Base-by-base conservation (phyloP, 2,113 vertebrate genomes). In the Sorex fumeus region DNA sequence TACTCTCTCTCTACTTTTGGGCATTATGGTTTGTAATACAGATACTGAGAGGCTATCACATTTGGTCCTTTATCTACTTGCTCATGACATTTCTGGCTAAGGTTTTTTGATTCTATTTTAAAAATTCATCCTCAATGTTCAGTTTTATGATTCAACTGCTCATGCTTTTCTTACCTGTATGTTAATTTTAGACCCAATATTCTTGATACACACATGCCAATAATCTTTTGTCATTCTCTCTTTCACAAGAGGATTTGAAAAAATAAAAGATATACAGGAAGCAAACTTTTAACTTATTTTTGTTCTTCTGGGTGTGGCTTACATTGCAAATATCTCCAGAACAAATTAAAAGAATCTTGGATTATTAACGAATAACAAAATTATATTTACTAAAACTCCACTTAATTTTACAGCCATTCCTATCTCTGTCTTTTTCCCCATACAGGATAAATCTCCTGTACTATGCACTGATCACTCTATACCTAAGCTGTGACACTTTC, bases 61-160 rank as follows among this genome's bases (percentile, higher is more conserved):
- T n/a, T n/a, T n/a, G n/a, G n/a, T n/a, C n/a, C n/a, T n/a, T n/a
- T n/a, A n/a, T n/a, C n/a, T n/a, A n/a, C n/a, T n/a, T n/a, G n/a
- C n/a, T n/a, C n/a, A n/a, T n/a, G n/a, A n/a, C n/a, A n/a, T n/a
- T n/a, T n/a, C n/a, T n/a, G n/a, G n/a, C n/a, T n/a, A 89, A 36
- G 15, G 27, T 72, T 76, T 78, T 34, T 32, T 80, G 34, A 71
- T 77, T 91, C 90, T 34, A 40, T 78, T 90, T 90, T 75, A 76
- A n/a, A 34, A 71, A n/a, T 7, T 25, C 6, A 12, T 36, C 69
- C 67, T 86, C 40, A 53, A 53, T 86, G 88, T 64, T 77, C 57
- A 60, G 40, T 11, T 88, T 77, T 21, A 32, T 11, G 23, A 70
- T 80, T 80, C 60, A 8, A 16, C 12, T 45, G 75, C 16, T 84